phyloP scores from a whole-genome alignment of 2,888 invertebrate species.

The Atethmia centrago region DNA sequence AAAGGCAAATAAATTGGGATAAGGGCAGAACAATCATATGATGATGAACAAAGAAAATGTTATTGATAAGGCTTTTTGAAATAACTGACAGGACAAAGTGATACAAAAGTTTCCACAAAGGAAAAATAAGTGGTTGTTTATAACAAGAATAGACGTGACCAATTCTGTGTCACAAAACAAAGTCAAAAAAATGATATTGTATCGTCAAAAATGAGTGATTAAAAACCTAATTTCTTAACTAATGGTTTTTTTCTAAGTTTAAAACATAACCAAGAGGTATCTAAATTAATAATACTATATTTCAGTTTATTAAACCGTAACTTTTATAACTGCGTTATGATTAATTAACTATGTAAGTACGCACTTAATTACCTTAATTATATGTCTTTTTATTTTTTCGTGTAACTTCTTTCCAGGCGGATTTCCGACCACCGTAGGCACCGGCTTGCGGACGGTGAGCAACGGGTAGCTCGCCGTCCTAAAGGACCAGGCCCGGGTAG shows the following conservation, averaged over 20 bases:
- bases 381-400: no score
- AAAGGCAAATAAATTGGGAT: no score
- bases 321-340: background rate
- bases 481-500: no score
- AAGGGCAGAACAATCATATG: no score
- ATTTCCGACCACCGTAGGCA: no score
- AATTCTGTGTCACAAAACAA: background rate
- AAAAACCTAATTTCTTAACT: background rate
- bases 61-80: background rate
- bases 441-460: no score
- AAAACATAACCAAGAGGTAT: background rate
- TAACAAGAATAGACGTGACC: background rate
- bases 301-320: background rate
- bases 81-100: background rate
- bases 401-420: constrained; percentile 1
- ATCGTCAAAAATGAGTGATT: background rate
- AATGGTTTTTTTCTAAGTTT: background rate
- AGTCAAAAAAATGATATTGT: background rate
- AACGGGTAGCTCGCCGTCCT: no score
- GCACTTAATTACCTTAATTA: background rate
- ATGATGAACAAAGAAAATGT: background rate
- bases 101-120: background rate
- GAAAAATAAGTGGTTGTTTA: constrained; percentile 8
- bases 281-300: no score
- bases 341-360: background rate